Conservation (phyloP, 2,797 vertebrate genomes). For the Microchirus variegatus region DNA sequence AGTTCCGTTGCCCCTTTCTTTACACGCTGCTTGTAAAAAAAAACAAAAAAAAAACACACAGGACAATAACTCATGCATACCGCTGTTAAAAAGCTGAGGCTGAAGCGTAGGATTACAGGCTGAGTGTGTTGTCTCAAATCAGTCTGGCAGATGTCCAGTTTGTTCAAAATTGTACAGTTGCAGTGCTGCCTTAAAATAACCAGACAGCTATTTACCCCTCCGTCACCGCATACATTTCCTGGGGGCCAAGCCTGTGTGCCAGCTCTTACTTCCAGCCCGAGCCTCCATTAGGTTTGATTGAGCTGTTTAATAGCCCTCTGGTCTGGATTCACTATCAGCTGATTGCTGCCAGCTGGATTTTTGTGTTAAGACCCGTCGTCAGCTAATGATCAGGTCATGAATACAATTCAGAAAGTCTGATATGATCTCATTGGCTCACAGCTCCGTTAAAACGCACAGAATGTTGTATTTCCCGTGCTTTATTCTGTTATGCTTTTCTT, state of each 20-base stretch:
- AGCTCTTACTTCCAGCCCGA: slow-evolving; percentile 53
- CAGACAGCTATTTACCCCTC: slow-evolving; percentile 66
- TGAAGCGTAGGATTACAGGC: slow-evolving; percentile 48
- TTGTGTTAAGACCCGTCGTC: slow-evolving; percentile 38
- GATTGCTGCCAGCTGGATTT: slow-evolving; percentile 77
- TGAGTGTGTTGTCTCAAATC: slow-evolving; percentile 45
- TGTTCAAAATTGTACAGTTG: slow-evolving; percentile 37
- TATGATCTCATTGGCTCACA: slow-evolving; percentile 24
- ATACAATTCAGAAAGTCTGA: slow-evolving; percentile 45
- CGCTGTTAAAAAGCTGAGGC: slow-evolving; percentile 56
- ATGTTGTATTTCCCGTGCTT: slow-evolving; percentile 10
- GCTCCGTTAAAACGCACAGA: slow-evolving; percentile 23
- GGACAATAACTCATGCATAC: slow-evolving; percentile 55
- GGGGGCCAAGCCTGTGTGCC: slow-evolving; percentile 55
- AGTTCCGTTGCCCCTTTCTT: slow-evolving; percentile 48
- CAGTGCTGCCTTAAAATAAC: slow-evolving; percentile 65
- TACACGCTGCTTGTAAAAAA: slow-evolving; percentile 50
- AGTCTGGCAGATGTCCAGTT: slow-evolving; percentile 58
- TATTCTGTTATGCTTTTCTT: neutral
- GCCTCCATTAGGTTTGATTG: slow-evolving; percentile 71
- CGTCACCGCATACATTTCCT: slow-evolving; percentile 55
- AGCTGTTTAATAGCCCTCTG: slow-evolving; percentile 70
- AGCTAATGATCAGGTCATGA: slow-evolving; percentile 60
- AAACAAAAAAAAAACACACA: neutral
- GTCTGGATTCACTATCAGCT: slow-evolving; percentile 76